Percentiles rank a stretch among this genome's conserved stretches.
These are phyloP conservation scores for Elymnias hypermnestra DNA, from an alignment of 1,140 invertebrate species.

Conservation along the genomic window DNA sequence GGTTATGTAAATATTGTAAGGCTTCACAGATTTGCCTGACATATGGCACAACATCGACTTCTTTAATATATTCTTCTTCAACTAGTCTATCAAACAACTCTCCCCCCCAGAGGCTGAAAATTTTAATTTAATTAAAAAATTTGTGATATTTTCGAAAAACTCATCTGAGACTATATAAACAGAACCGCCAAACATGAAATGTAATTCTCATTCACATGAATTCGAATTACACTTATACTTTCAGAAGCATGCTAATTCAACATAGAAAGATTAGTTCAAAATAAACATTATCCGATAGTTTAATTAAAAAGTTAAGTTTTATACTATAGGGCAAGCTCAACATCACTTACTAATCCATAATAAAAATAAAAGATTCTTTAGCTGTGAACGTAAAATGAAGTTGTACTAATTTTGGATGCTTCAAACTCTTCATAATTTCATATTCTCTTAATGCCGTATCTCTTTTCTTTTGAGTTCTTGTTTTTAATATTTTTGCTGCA, in stretches of 20 bases:
- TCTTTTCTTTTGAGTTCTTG: conserved; percentile 87
- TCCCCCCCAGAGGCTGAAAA: conserved; percentile 89
- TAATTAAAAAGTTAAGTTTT: too few relatives aligned
- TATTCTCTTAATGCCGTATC: conserved; percentile 91
- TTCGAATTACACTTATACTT: too few relatives aligned
- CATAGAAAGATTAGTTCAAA: too few relatives aligned
- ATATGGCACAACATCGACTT: conserved; percentile 93
- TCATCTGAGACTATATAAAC: too few relatives aligned
- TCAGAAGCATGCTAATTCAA: too few relatives aligned
- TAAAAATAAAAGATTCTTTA: conserved; percentile 90
- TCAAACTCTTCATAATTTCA: conserved; percentile 92
- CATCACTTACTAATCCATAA: conserved; percentile 97
- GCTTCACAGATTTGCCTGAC: conserved; percentile 94
- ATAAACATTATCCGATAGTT: too few relatives aligned
- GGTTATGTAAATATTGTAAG: conserved; percentile 92
- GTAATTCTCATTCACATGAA: too few relatives aligned
- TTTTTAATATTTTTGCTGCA: conserved; percentile 95
- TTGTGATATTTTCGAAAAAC: neutral
- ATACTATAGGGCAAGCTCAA: too few relatives aligned
- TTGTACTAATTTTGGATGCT: conserved; percentile 93
- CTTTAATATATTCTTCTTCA: conserved; percentile 94
- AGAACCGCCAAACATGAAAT: too few relatives aligned
- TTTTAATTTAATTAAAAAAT: neutral
- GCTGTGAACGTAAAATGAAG: conserved; percentile 92
- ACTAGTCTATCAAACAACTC: conserved; percentile 95